Evolutionary conservation across 1,140 invertebrate genomes (phyloP), one percentile per base, ranked within the genome.

Genomic region (Brachionus asplanchnoidis): DNA sequence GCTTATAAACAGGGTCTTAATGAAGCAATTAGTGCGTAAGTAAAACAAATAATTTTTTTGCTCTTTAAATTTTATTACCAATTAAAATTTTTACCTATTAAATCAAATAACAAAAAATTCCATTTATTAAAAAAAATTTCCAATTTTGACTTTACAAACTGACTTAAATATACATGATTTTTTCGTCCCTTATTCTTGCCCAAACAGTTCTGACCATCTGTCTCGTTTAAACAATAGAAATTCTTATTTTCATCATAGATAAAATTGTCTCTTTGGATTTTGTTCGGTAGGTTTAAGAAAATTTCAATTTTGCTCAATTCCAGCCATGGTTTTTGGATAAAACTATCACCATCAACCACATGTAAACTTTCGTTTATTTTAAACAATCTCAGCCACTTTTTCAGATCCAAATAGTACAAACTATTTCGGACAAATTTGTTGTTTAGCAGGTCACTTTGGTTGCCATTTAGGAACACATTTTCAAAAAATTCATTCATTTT

Each of bases 121-220:
- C 79, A 82, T 60, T 60, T 60, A 20, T 9, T 5, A 82, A 65
- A 82, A 68, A 65, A 82, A 7, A 2, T 44, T 26, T 42, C 42
- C 26, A 82, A 36, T 9, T 82, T 65, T 17, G 14, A 12, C 23
- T 82, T 82, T 20, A 82, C 79, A 82, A 23, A 82, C 12, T 42
- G 28, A 46, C 79, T 82, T 60, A 82, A 40, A 28, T 82, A 82
- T 36, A 82, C 79, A 44, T 82, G 79, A 0, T 68, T 8, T 36
- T 68, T 82, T 12, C 79, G 50, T 11, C 79, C 79, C 60, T 82
- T 82, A 17, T 82, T 82, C 20, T 82, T 60, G 36, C 79, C 79
- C 53, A 82, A 46, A 46, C 79, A 82, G 20, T 42, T 23, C n/a
- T 46, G 40, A 28, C 75, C 75, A 65, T 32, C 44, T 23, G 44